Evolutionary conservation across 2,888 invertebrate species (phyloP).

Genomic region (Strigamia maritima): DNA sequence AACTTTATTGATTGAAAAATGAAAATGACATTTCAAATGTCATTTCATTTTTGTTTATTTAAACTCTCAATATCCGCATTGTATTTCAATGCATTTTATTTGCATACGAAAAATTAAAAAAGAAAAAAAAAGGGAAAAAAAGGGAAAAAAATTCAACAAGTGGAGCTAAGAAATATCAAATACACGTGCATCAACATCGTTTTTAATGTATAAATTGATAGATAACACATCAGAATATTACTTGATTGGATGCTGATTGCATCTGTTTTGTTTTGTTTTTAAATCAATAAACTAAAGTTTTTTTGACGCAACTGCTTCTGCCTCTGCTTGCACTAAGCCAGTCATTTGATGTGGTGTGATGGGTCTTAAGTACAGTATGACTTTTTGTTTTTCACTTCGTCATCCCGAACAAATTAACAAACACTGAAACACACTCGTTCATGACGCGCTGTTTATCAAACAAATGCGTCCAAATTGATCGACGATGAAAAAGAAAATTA

Average conservation of each 20-base stretch:
- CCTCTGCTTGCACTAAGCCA: too few species aligned
- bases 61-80: neutral
- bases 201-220: too few species aligned
- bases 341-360: neutral
- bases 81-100: too few species aligned
- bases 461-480: too few species aligned
- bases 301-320: neutral
- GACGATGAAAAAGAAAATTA: neutral
- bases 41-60: neutral
- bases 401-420: neutral
- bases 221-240: too few species aligned
- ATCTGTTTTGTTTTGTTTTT: neutral
- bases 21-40: neutral
- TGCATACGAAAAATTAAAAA: too few species aligned
- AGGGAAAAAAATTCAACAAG: too few species aligned
- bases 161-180: too few species aligned
- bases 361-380: neutral
- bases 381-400: neutral
- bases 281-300: neutral
- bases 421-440: too few species aligned
- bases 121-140: too few species aligned
- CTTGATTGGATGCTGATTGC: neutral
- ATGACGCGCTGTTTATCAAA: neutral
- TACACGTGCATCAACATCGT: too few species aligned
- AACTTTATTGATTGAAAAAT: neutral